These are phyloP conservation scores for Lobophora halterata DNA, from an alignment of 2,888 invertebrate genomes.

Conservation along the genomic window DNA sequence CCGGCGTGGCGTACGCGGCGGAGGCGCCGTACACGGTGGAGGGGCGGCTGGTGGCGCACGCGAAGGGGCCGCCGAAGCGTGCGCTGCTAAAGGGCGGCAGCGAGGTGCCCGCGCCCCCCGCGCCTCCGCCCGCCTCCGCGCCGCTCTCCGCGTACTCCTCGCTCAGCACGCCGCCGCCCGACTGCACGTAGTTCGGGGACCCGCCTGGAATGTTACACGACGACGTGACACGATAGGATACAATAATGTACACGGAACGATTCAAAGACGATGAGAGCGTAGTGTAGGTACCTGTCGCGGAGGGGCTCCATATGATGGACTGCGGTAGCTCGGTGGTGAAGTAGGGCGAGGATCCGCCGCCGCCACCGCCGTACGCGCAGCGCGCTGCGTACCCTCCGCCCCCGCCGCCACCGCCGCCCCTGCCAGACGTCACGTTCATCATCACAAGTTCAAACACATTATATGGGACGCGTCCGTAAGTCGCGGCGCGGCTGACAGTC, in stretches of 20 bases:
- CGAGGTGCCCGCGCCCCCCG: slow-evolving; percentile 53
- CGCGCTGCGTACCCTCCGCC: slow-evolving; percentile 49
- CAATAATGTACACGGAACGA: neutral
- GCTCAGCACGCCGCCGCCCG: slow-evolving; percentile 37
- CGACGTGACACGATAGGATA: neutral
- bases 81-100: slow-evolving; percentile 80
- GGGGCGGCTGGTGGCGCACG: slow-evolving; percentile 50
- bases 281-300: slow-evolving; percentile 57
- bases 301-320: slow-evolving; percentile 59
- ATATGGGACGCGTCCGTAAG: too few species aligned
- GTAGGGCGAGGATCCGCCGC: slow-evolving; percentile 53
- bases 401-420: slow-evolving; percentile 37
- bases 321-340: slow-evolving; percentile 56
- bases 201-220: slow-evolving; percentile 42
- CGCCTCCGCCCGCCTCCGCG: slow-evolving; percentile 34
- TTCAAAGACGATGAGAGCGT: neutral
- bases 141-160: slow-evolving; percentile 44
- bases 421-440: too few species aligned
- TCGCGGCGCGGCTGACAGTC: too few species aligned
- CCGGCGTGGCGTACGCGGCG: slow-evolving; percentile 51
- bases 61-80: slow-evolving; percentile 73
- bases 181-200: slow-evolving; percentile 53
- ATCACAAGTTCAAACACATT: too few species aligned
- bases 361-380: slow-evolving; percentile 50
- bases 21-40: slow-evolving; percentile 56